Base-by-base conservation (phyloP, 53 echinoderm and acorn worm species). In the Paelopatides confundens region DNA sequence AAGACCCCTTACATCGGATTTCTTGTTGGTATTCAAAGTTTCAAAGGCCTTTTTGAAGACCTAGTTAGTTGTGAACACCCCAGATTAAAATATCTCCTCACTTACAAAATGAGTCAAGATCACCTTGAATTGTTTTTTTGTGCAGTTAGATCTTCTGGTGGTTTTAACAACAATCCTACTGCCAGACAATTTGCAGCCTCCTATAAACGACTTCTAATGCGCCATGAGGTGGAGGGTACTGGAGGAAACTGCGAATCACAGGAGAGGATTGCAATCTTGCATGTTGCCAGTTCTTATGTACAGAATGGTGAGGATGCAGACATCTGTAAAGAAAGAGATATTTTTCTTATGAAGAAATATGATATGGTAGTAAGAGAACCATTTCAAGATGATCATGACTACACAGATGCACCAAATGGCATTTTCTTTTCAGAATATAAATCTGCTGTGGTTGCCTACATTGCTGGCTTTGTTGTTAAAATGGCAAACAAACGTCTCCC, bases 131-230 rank as follows among this genome's bases (percentile, higher is more conserved):
- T 94, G 13, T 89, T 94, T 63, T 92, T 89, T 54, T 62, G 77
- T 79, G 91, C 87, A 2, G 81, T 94, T 1, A 52, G 89, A 15
- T 54, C 49, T 3, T 3, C 77, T 12, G 4, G 31, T 77, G 94
- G 94, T 6, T n/a, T 24, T 31, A 94, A 87, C 53, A 89, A 94
- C 49, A 94, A 94, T 37, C 89, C 94, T 0, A 89, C 94, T 21
- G 63, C 82, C 3, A 21, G 77, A 4, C 89, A 91, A 68, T 94
- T 94, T 38, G 27, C 28, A 39, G 31, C 87, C 1, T 33, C 89
- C 2, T 89, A 91, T 71, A 94, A 89, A 78, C 39, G 85, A 8
- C 69, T 94, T 18, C 78, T 91, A 2, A 40, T 89, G 23, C 33
- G 79, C 10, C 89, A 89, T 77, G 68, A 91, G 35, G 43, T 90